These are phyloP conservation scores for Fragum sueziense DNA, from an alignment of 2,888 invertebrate genomes.

Conservation along the genomic window DNA sequence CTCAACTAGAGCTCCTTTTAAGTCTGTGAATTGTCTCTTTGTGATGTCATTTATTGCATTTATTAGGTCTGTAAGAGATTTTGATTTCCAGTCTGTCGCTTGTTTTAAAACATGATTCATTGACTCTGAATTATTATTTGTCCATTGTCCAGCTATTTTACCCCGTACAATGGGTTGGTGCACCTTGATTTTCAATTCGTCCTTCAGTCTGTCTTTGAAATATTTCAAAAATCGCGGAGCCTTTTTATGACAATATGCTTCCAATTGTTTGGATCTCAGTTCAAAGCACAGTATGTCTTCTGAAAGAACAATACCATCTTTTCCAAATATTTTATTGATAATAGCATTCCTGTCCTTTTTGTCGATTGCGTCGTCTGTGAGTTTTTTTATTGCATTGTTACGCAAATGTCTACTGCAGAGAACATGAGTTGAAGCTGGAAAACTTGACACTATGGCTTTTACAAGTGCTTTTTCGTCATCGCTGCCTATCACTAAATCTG, in stretches of 20 bases:
- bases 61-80: background rate
- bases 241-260: background rate
- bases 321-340: slow-evolving; percentile 25
- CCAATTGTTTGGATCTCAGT: slow-evolving; percentile 3
- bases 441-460: slow-evolving; percentile 13
- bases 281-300: slow-evolving; percentile 30
- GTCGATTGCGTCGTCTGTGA: slow-evolving; percentile 30
- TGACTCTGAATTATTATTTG: slow-evolving; percentile 3
- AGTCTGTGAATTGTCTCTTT: background rate
- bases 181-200: background rate
- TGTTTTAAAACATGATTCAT: slow-evolving; percentile 11
- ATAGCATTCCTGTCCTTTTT: slow-evolving; percentile 1
- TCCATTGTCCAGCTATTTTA: background rate
- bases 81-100: slow-evolving; percentile 5
- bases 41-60: background rate
- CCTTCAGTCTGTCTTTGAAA: background rate
- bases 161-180: background rate
- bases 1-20: slow-evolving; percentile 10
- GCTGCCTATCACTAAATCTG: slow-evolving; percentile 9
- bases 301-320: slow-evolving; percentile 16
- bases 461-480: slow-evolving; percentile 38
- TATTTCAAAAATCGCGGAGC: background rate
- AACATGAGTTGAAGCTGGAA: slow-evolving; percentile 32
- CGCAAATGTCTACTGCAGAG: slow-evolving; percentile 39
- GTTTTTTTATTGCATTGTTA: slow-evolving; percentile 34